Evolutionary conservation across 2,888 invertebrate species (phyloP).

Genomic region (Caenorhabditis imperialis): DNA sequence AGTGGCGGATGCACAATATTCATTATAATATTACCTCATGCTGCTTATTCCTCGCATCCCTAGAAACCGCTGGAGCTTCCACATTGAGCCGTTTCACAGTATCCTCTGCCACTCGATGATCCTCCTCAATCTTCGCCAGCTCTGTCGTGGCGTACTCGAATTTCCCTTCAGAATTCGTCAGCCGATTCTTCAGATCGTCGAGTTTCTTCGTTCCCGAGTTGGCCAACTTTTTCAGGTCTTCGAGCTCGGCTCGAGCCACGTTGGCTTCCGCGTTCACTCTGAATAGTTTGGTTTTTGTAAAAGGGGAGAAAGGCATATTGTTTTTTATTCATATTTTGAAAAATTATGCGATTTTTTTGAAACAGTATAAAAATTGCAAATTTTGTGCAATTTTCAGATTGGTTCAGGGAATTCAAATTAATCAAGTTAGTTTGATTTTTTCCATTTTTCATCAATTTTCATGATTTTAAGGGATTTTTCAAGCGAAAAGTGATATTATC

Average conservation of each 20-base stretch:
- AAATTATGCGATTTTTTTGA: too few species aligned
- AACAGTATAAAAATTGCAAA: background rate
- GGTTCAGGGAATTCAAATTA: too few species aligned
- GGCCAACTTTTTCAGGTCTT: constrained; percentile 80
- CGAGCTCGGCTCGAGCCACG: constrained; percentile 79
- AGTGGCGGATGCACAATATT: too few species aligned
- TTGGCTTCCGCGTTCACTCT: constrained; percentile 5
- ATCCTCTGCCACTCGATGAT: background rate
- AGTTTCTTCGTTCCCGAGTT: constrained; percentile 45
- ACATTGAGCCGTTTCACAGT: background rate
- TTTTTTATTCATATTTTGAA: too few species aligned
- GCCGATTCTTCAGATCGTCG: constrained; percentile 71
- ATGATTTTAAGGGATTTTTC: too few species aligned
- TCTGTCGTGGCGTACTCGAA: constrained; percentile 49
- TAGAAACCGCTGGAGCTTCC: background rate
- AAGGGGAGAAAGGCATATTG: too few species aligned
- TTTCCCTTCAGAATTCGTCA: constrained; percentile 74
- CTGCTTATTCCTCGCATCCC: background rate
- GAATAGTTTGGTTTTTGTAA: too few species aligned
- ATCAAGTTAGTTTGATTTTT: too few species aligned
- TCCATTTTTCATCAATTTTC: too few species aligned
- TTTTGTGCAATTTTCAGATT: background rate
- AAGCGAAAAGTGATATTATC: too few species aligned
- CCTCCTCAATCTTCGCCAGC: background rate
- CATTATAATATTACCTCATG: too few species aligned